Evolutionary conservation across 2,113 vertebrate genomes (phyloP), one percentile per base, ranked within the genome.

Genomic region (Neolamprologus falcicula): DNA sequence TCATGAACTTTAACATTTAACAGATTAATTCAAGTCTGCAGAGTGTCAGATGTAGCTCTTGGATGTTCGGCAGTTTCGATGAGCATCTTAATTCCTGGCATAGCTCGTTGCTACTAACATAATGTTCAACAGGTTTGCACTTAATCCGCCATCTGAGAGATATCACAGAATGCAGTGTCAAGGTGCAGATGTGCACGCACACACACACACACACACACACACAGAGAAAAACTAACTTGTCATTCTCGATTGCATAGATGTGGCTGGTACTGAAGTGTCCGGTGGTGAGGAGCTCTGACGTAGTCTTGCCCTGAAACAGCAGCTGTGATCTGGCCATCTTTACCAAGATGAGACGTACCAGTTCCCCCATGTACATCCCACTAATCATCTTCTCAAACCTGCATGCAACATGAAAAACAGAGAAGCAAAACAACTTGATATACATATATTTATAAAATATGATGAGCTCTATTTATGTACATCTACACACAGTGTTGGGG

Each of bases 381-480:
- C 99, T 98, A 93, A 99, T 98, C 98, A 99, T 99, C 97, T 99
- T 99, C 96, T 99, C 98, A 94, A 99, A 99, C 83, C 99, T 99
- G 93, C n/a, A 76, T 5, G 3, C 28, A 57, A 86, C 3, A 91
- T 21, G 42, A 63, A 53, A 47, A 24, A 37, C 16, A 42, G 12
- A 17, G 9, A 4, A 42, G 31, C 11, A 35, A 55, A 37, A 2
- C 7, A 37, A 55, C 1, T 0, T 40, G 35, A 40, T 6, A 21
- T 71, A 21, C n/a, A 42, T 24, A 40, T 16, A 16, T 24, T 24
- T 42, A 42, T 42, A 71, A 26, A 71, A 71, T 24, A 24, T 24
- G n/a, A 71, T 42, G 12, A 42, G 37, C 13, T 42, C 16, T 6
- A 42, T 71, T 1, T 24, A 71, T 16, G 17, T 55, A 21, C 14